Base-by-base conservation (phyloP, 2,888 invertebrate genomes). In the Calephelis perditalis region DNA sequence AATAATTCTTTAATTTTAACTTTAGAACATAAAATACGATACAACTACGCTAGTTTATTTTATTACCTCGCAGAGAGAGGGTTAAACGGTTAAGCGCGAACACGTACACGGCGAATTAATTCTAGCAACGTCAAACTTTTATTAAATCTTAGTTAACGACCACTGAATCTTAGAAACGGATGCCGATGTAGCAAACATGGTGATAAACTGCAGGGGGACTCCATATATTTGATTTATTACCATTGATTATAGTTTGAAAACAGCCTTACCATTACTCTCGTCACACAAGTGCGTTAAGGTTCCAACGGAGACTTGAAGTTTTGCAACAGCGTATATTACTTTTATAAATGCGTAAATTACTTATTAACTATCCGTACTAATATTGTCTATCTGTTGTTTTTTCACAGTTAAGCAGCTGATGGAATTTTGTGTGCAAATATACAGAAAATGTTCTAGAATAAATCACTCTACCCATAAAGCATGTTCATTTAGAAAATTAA, bases 181-280 rank as follows among this genome's bases (percentile, higher is more conserved):
- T 85, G 82, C 76, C 73, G 86, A 82, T 76, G 79, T 79, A 59
- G 77, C 79, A 81, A 82, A 84, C 81, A 81, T 81, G 54, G 54
- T 26, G 36, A 45, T 59, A 55, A 46, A 46, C 5, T 8, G 15
- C 26, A 46, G 26, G 52, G 52, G 26, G 52, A 35, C 35, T 11
- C 6, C 10, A 52, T 35, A 52, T 26, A 10, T 52, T 35, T 52
- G 76, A 82, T 84, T 84, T 85, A 86, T 84, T 74, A 77, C 72
- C 77, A 77, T 72, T 69, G 60, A 66, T 62, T 61, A 64, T 56
- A 63, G 60, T 61, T 52, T 3, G 35, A 52, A 52, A 35, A 9
- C 35, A 49, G 8, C 7, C 40, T 7, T 40, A 8, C 40, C 40
- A 40, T 40, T 40, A 26, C 26, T 26, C 26, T 26, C 26, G 40